Percentiles rank a stretch among this genome's conserved stretches.
Conservation (phyloP, 2,797 vertebrate species). For the Ptychadena robeensis region DNA sequence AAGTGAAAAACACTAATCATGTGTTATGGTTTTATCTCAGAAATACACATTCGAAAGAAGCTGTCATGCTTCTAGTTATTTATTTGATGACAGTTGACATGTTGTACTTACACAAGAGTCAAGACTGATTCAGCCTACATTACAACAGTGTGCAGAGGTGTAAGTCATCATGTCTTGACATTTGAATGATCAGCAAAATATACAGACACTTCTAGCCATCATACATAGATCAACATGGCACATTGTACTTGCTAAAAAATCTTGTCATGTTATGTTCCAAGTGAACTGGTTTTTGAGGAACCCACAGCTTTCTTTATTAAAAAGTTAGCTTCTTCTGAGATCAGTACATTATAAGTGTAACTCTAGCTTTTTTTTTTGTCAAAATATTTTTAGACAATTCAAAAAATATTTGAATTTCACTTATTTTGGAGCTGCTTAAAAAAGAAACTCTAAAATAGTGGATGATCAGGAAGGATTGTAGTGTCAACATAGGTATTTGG, state of each 20-base stretch:
- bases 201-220: neutral
- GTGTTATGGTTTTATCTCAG: neutral
- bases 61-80: neutral
- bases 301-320: no score
- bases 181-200: neutral
- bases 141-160: neutral
- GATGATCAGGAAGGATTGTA: no score
- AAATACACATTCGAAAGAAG: neutral
- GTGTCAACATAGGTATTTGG: no score
- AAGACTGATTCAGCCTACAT: neutral
- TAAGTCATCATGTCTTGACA: neutral
- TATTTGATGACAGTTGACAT: constrained; percentile 6
- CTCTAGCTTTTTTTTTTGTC: no score
- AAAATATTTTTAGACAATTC: no score
- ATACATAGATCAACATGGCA: neutral
- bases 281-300: no score
- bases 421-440: no score
- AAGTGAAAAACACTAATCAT: neutral
- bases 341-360: no score
- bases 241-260: neutral
- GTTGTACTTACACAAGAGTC: neutral
- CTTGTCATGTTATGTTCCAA: no score
- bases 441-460: no score
- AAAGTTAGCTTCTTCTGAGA: no score
- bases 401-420: no score